Evolutionary conservation across 1,140 invertebrate genomes (phyloP).

Genomic region (Drosophila suzukii): DNA sequence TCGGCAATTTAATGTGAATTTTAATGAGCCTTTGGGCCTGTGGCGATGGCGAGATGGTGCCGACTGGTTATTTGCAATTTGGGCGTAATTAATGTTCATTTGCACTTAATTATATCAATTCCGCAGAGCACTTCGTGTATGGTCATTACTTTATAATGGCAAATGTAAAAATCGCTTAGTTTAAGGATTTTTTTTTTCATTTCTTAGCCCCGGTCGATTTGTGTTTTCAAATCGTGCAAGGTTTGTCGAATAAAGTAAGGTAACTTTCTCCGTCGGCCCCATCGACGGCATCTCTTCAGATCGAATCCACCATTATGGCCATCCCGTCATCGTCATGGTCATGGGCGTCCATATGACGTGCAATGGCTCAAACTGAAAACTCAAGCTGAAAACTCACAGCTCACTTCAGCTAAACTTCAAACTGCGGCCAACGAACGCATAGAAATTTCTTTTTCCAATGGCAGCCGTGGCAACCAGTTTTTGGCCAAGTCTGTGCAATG

Average conservation of each 20-base stretch:
- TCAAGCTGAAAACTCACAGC: slow-evolving; percentile 19
- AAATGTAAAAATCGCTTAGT: slow-evolving; percentile 39
- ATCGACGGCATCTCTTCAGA: slow-evolving; percentile 32
- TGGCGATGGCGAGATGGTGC: slow-evolving; percentile 12
- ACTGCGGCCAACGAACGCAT: slow-evolving; percentile 73
- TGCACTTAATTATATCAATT: slow-evolving; percentile 82
- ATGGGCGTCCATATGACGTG: slow-evolving; percentile 79
- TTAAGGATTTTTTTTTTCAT: slow-evolving; percentile 63
- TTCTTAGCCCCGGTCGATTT: slow-evolving; percentile 11
- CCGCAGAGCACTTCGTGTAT: slow-evolving; percentile 39
- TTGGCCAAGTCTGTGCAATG: slow-evolving; percentile 4
- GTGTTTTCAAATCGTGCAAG: slow-evolving; percentile 34
- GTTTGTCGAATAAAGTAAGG: slow-evolving; percentile 23
- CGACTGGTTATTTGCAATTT: slow-evolving; percentile 37
- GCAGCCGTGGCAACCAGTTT: slow-evolving; percentile 61
- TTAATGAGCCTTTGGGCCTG: slow-evolving; percentile 41
- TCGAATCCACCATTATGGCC: slow-evolving; percentile 23
- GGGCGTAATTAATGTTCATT: slow-evolving; percentile 72
- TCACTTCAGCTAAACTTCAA: slow-evolving; percentile 23
- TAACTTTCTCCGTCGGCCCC: slow-evolving; percentile 72
- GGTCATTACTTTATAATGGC: slow-evolving; percentile 35
- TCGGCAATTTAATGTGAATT: slow-evolving; percentile 29
- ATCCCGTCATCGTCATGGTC: slow-evolving; percentile 67
- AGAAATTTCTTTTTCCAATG: slow-evolving; percentile 71
- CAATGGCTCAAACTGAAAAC: slow-evolving; percentile 48